phyloP scores from a whole-genome alignment of 2,113 vertebrate species.

The Periophthalmodon schlosseri region DNA sequence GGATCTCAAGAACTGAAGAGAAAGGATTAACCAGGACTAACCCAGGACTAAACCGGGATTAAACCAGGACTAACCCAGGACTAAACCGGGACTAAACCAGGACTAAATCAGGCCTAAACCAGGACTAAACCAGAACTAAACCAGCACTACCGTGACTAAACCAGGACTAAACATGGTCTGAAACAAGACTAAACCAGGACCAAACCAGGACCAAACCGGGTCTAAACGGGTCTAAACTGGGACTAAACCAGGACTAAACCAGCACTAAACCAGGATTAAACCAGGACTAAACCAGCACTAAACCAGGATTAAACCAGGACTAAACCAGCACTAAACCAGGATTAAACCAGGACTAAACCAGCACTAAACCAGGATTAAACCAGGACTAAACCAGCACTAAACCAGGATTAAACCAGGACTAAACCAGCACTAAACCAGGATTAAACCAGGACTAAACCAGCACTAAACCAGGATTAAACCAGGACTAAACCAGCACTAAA shows the following conservation, averaged over 20 bases:
- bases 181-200: no score
- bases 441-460: no score
- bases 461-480: neutral
- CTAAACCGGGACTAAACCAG: neutral
- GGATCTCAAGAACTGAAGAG: slow-evolving; percentile 86
- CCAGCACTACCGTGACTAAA: neutral
- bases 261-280: neutral
- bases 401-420: neutral
- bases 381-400: no score
- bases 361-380: no score
- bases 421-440: neutral
- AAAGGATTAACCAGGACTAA: no score
- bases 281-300: neutral
- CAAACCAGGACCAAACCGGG: neutral
- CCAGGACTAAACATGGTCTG: neutral
- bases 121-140: neutral
- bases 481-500: no score
- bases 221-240: neutral
- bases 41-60: neutral
- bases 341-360: neutral
- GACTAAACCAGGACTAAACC: neutral
- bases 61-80: neutral
- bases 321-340: neutral
- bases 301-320: neutral
- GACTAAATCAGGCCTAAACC: neutral